Evolutionary conservation across 1,140 invertebrate species (phyloP).

Genomic region (Drosophila cardini): DNA sequence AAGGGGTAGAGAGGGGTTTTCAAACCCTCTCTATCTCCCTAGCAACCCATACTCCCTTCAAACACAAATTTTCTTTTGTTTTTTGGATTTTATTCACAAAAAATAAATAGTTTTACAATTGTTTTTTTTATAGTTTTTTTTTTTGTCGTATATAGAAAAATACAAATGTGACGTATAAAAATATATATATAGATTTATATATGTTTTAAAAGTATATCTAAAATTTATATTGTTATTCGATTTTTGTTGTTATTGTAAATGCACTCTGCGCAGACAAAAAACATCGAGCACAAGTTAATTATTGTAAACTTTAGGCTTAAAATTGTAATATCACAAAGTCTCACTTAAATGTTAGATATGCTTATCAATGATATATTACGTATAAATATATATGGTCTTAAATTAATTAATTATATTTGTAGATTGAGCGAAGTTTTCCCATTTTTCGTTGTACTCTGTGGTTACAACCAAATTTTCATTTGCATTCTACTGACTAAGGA

Average conservation of each 20-base stretch:
- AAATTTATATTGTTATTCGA: conserved; percentile 30
- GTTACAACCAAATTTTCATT: conserved; percentile 68
- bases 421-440: conserved; percentile 81
- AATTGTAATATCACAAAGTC: conserved; percentile 74
- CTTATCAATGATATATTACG: conserved; percentile 67
- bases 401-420: conserved; percentile 34
- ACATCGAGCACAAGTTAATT: conserved; percentile 56
- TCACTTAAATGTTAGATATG: conserved; percentile 66
- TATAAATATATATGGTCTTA: conserved; percentile 31
- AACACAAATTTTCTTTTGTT: conserved; percentile 17
- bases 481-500: conserved; percentile 64
- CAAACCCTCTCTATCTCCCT: conserved; percentile 24
- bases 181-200: conserved; percentile 51
- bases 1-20: too few species aligned
- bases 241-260: conserved; percentile 50
- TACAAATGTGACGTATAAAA: conserved; percentile 75
- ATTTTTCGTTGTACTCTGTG: conserved; percentile 77
- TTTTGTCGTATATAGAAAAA: conserved; percentile 52
- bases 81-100: conserved; percentile 38
- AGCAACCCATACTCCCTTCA: conserved; percentile 32
- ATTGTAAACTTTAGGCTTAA: conserved; percentile 80
- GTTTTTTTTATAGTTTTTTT: conserved; percentile 26
- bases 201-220: conserved; percentile 32
- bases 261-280: conserved; percentile 54
- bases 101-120: conserved; percentile 53